Percentiles rank a stretch among this genome's conserved stretches.
Conservation (phyloP, 1,140 invertebrate genomes). For the Nebria ingens region DNA sequence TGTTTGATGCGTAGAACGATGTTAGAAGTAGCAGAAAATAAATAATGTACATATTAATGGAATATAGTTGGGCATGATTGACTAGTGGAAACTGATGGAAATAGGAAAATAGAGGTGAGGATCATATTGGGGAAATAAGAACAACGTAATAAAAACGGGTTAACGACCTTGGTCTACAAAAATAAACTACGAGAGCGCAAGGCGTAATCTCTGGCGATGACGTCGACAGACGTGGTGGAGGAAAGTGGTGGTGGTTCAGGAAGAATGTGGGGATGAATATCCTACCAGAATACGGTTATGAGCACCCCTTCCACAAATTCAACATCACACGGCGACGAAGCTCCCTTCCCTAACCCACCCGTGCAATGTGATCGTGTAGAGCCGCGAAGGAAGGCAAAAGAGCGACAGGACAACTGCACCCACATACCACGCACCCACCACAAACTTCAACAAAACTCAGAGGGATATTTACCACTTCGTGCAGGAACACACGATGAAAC, state of each 20-base stretch:
- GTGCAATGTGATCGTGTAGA: too few species aligned
- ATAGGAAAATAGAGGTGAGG: neutral
- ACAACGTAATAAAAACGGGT: conserved; percentile 17
- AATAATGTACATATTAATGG: too few species aligned
- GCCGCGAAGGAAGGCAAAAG: conserved; percentile 32
- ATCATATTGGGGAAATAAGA: neutral
- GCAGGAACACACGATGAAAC: neutral
- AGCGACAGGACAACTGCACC: neutral
- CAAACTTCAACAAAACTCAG: neutral
- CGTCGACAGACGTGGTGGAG: conserved; percentile 32
- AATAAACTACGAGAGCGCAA: conserved; percentile 11
- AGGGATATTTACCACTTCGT: neutral
- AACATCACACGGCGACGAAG: conserved; percentile 35
- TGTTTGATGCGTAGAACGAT: too few species aligned
- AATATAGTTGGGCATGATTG: neutral
- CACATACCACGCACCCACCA: neutral
- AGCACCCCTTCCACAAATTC: conserved; percentile 36
- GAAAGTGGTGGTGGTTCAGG: conserved; percentile 33
- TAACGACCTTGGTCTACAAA: conserved; percentile 24
- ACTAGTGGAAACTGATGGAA: neutral
- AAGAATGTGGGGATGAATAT: conserved; percentile 36
- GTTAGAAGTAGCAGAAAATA: too few species aligned
- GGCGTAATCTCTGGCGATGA: conserved; percentile 29
- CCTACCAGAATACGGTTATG: conserved; percentile 33
- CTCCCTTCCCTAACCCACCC: conserved; percentile 35